Base-by-base conservation (phyloP, 2,113 vertebrate genomes). In the Dipodomys stephensi region DNA sequence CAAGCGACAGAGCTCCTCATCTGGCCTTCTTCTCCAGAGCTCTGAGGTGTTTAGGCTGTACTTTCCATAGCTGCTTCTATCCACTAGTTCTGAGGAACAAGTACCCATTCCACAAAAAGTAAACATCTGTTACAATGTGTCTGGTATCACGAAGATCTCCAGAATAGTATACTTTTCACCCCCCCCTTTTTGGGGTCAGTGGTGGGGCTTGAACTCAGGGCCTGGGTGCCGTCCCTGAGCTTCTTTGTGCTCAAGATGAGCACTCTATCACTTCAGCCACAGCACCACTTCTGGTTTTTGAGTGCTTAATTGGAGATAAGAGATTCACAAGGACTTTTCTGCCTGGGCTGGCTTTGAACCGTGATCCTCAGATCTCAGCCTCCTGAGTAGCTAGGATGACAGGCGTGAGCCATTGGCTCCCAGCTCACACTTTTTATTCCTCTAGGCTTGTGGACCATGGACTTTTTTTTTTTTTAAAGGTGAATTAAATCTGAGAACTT, bases 401-500 rank as follows among this genome's bases (percentile, higher is more conserved):
- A 57, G 16, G 53, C 15, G 53, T 16, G 53, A 57, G 53, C 53
- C 53, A 57, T 13, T 13, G 15, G 53, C 53, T 57, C 53, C 4
- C 15, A 16, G 53, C 53, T 57, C 53, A 18, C 15, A 16, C 4
- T 57, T 87, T 89, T 89, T 82, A 87, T 91, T 92, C 77, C 78
- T n/a, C 23, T 65, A 25, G 20, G 53, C 90, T 84, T 67, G n/a
- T 88, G 93, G 90, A 25, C 90, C 72, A 72, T 23, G 80, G 67
- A 86, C 68, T 53, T 44, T 96, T 94, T 95, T 49, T 49, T 12
- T 49, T 49, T 49, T 49, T 49, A 87, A 92, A 95, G 78, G 28
- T 71, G 71, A 95, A 60, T 96, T 89, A 92, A 78, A 90, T 53
- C 25, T 4, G 30, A 95, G 32, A 46, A 69, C 49, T 87, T 82